Percentiles rank a stretch among this genome's conserved stretches.
These are phyloP conservation scores for Hystrix cristata DNA, from an alignment of 2,113 vertebrate genomes.

Conservation along the genomic window DNA sequence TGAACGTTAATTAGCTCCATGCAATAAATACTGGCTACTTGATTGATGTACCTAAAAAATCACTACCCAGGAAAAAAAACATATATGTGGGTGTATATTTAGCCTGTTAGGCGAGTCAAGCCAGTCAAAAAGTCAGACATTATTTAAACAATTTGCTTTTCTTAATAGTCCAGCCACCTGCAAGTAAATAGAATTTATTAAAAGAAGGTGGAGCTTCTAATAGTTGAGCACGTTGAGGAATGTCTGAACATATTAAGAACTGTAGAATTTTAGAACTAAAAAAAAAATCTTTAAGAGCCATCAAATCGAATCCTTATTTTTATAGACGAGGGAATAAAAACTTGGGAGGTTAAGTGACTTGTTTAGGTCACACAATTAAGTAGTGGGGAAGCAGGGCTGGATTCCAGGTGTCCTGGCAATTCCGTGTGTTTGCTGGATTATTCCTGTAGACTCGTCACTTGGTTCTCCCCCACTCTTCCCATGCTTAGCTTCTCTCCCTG, in stretches of 20 bases:
- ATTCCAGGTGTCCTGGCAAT: not conserved
- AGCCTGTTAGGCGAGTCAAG: slow-evolving; percentile 70
- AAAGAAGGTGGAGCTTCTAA: slow-evolving; percentile 76
- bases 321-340: slow-evolving; percentile 52
- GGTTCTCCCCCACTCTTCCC: not conserved
- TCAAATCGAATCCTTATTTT: slow-evolving; percentile 67
- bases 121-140: slow-evolving; percentile 81
- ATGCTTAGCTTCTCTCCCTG: not conserved
- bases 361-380: slow-evolving; percentile 22
- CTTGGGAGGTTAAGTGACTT: slow-evolving; percentile 57
- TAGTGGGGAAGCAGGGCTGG: not conserved
- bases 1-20: slow-evolving; percentile 80
- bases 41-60: slow-evolving; percentile 82
- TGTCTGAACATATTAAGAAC: slow-evolving; percentile 61
- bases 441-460: fast-evolving
- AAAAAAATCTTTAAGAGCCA: slow-evolving; percentile 56
- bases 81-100: slow-evolving; percentile 10
- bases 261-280: slow-evolving; percentile 67
- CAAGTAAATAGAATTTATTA: slow-evolving; percentile 84
- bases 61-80: slow-evolving; percentile 66
- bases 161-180: slow-evolving; percentile 83
- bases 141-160: slow-evolving; percentile 83
- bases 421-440: not conserved
- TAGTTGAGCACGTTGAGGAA: slow-evolving; percentile 42
- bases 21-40: slow-evolving; percentile 81